A percentile compares a stretch with the other conserved stretches of the same genome.
Conservation (phyloP, 2,113 vertebrate genomes). For the Menura novaehollandiae region DNA sequence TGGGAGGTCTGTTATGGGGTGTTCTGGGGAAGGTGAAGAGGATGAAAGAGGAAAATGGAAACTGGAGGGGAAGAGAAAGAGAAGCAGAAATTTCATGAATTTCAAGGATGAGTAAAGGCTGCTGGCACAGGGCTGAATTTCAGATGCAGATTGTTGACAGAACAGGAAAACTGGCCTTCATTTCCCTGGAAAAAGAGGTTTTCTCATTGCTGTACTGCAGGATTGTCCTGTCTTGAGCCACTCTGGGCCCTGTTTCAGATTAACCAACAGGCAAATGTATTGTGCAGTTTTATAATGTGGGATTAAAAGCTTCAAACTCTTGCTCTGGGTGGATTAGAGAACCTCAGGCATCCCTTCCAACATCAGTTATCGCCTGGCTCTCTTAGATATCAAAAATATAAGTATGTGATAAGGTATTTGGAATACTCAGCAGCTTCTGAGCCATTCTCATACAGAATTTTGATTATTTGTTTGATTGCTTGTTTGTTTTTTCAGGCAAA, state of each 20-base stretch:
- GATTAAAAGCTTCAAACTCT: background rate
- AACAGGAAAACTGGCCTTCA: background rate
- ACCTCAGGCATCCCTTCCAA: background rate
- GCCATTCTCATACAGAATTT: too few relatives aligned
- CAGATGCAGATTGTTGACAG: background rate
- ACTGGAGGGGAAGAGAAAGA: background rate
- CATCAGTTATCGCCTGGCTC: background rate
- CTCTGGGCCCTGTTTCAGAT: background rate
- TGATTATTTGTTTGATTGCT: rapidly evolving
- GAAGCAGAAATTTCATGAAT: background rate
- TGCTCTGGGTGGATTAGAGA: background rate
- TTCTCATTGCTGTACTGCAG: background rate
- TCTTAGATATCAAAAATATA: background rate
- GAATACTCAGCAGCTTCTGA: background rate
- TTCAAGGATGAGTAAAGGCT: background rate
- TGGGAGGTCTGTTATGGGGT: rapidly evolving
- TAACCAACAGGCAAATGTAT: background rate
- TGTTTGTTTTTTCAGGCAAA: background rate
- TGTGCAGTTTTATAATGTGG: background rate
- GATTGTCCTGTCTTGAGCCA: background rate
- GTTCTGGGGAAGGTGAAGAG: background rate
- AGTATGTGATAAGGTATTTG: background rate
- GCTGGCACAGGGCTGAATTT: background rate
- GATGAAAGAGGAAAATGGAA: background rate
- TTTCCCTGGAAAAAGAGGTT: background rate